These are phyloP conservation scores for Petrocephalus sullivani DNA, from an alignment of 2,797 vertebrate genomes.

Conservation along the genomic window DNA sequence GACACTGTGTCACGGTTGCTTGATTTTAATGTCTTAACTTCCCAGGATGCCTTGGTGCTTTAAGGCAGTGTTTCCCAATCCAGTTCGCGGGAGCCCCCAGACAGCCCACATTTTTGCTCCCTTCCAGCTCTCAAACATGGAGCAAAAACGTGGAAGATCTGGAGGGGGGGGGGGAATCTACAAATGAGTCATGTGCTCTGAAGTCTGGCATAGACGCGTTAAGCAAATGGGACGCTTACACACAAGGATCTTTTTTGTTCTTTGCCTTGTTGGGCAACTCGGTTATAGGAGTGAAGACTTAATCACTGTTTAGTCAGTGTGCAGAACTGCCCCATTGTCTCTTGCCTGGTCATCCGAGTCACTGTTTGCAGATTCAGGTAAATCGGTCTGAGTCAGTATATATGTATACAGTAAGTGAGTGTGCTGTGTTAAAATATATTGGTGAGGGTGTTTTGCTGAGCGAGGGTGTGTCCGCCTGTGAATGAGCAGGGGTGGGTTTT, in stretches of 20 bases:
- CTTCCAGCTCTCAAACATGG: not conserved
- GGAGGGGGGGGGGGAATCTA: not conserved
- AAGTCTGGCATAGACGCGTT: not conserved
- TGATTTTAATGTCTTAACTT: conserved; percentile 18
- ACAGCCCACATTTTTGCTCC: not conserved
- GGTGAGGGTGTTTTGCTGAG: not conserved
- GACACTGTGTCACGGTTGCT: conserved; percentile 8
- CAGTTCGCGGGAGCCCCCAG: not conserved
- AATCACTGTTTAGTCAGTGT: not conserved
- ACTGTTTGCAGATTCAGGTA: not conserved
- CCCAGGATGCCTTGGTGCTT: not conserved
- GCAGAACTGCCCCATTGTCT: not conserved
- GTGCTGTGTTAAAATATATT: not conserved
- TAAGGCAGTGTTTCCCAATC: not conserved
- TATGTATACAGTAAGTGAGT: not conserved
- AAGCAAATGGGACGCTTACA: not conserved
- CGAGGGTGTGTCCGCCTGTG: not conserved
- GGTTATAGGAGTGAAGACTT: not conserved
- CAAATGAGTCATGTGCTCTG: not conserved
- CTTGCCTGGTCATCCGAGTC: not conserved
- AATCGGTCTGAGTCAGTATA: not conserved
- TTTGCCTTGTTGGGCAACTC: not conserved
- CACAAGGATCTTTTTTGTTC: not conserved
- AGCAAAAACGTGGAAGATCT: not conserved
- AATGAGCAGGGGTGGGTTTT: not conserved